phyloP scores from a whole-genome alignment of 2,797 vertebrate species.

The Sebastolobus altivelis region DNA sequence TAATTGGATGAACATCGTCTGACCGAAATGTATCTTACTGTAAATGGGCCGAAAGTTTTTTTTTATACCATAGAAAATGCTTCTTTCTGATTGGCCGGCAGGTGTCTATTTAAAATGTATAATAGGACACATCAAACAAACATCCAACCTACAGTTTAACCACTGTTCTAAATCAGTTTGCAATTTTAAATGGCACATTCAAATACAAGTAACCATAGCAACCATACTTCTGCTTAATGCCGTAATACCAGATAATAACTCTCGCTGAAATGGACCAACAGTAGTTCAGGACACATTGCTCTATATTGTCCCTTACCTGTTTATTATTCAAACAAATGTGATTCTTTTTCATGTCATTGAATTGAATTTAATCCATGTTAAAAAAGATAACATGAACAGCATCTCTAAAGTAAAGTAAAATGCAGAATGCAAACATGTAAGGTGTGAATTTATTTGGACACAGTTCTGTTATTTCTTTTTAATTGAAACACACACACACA shows the following conservation, averaged over 20 bases:
- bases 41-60: too few species aligned
- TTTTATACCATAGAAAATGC: too few species aligned
- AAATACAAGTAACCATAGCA: constrained; percentile 12
- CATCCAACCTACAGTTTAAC: background rate
- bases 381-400: background rate
- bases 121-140: background rate
- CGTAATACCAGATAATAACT: background rate
- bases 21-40: too few species aligned
- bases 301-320: background rate
- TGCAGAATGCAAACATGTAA: background rate
- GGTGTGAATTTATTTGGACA: background rate
- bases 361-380: background rate
- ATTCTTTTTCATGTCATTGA: background rate
- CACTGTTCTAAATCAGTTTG: background rate
- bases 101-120: background rate
- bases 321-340: too few species aligned
- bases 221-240: constrained; percentile 3
- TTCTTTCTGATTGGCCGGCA: too few species aligned
- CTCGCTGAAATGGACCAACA: background rate
- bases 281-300: background rate
- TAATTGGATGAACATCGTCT: too few species aligned
- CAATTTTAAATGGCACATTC: background rate
- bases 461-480: constrained; percentile 17
- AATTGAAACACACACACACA: background rate
- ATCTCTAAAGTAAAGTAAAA: background rate